Percentiles rank a stretch among this genome's conserved stretches.
Evolutionary conservation across 2,113 vertebrate species (phyloP).

Genomic region (Bothrops jararaca): DNA sequence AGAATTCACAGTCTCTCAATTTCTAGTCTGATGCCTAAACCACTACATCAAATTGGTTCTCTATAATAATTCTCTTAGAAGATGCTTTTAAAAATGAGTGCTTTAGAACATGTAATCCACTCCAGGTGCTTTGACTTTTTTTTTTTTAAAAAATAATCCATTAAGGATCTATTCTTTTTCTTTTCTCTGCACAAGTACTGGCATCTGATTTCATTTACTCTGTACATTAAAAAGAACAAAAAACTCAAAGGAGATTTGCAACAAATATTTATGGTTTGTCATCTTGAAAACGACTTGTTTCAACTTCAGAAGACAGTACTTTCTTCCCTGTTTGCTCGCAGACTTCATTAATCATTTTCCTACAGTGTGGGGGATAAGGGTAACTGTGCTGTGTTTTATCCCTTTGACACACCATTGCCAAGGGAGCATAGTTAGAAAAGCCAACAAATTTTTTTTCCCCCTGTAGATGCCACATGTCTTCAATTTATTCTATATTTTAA

Average conservation of each 20-base stretch:
- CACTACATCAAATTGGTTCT: not conserved
- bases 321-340: conserved; percentile 16
- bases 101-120: conserved; percentile 39
- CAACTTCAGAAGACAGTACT: conserved; percentile 14
- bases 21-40: not conserved
- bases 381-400: not conserved
- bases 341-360: conserved; percentile 22
- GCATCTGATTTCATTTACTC: not conserved
- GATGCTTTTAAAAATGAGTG: conserved; percentile 42
- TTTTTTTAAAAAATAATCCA: conserved; percentile 31
- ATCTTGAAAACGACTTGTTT: conserved; percentile 4
- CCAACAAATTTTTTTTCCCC: not conserved
- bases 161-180: conserved; percentile 32
- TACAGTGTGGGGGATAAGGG: not conserved
- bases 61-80: not conserved
- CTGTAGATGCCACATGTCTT: not conserved
- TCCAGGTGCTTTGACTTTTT: conserved; percentile 43
- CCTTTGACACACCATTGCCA: not conserved
- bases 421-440: not conserved
- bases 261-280: conserved; percentile 16
- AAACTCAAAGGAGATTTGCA: conserved; percentile 18
- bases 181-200: not conserved
- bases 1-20: not conserved
- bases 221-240: not conserved
- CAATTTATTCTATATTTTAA: conserved; percentile 6